Conservation (phyloP, 2,888 invertebrate species). For the Heliconius sara region DNA sequence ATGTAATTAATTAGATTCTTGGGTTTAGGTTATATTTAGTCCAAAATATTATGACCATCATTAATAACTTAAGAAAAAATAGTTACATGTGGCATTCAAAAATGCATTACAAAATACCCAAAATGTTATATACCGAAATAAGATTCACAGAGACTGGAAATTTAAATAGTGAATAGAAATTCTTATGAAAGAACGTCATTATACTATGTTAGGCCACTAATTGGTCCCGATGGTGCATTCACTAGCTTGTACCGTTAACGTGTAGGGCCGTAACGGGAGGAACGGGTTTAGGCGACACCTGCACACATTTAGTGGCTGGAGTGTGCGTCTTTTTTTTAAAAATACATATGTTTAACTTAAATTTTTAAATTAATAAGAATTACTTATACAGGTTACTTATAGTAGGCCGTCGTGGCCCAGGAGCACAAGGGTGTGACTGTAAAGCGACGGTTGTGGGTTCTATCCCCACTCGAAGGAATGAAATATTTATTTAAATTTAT, state of each 20-base stretch:
- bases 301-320: slow-evolving; percentile 36
- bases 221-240: slow-evolving; percentile 48
- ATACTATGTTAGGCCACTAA: slow-evolving; percentile 43
- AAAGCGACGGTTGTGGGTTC: too few species aligned
- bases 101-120: background rate
- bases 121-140: background rate
- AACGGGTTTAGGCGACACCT: slow-evolving; percentile 43
- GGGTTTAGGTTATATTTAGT: too few species aligned
- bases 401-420: too few species aligned
- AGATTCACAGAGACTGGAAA: slow-evolving; percentile 23
- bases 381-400: background rate
- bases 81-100: background rate
- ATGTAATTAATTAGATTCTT: too few species aligned
- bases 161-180: slow-evolving; percentile 39
- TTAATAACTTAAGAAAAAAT: background rate
- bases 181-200: slow-evolving; percentile 39
- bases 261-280: slow-evolving; percentile 44
- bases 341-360: background rate
- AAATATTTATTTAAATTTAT: too few species aligned
- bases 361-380: background rate
- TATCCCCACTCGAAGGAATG: background rate
- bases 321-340: slow-evolving; percentile 21
- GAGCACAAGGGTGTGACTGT: too few species aligned
- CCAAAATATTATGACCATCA: too few species aligned
- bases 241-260: slow-evolving; percentile 46